A percentile compares a stretch with the other conserved stretches of the same genome.
These are phyloP conservation scores for Rhaphigaster nebulosa DNA, from an alignment of 2,888 invertebrate genomes.

Conservation along the genomic window DNA sequence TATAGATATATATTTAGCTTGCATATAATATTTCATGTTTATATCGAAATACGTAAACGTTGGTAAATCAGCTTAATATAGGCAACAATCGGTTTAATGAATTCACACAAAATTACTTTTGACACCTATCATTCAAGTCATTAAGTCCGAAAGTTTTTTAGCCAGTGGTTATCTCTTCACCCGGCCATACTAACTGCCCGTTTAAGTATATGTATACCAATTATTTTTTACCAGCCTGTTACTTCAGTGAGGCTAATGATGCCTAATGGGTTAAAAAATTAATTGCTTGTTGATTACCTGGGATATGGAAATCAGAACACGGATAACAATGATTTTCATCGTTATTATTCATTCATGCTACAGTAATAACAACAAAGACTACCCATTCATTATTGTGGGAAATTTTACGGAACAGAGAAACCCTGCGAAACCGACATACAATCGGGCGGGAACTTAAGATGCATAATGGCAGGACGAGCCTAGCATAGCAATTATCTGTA, in stretches of 20 bases:
- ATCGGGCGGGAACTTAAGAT: background rate
- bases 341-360: background rate
- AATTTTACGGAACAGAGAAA: background rate
- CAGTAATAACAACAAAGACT: background rate
- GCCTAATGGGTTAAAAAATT: background rate
- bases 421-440: background rate
- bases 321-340: background rate
- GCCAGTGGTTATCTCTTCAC: too few relatives aligned
- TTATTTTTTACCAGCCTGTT: background rate
- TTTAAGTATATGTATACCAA: too few relatives aligned
- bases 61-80: too few relatives aligned
- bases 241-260: background rate
- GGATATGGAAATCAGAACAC: slow-evolving; percentile 18
- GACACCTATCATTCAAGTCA: too few relatives aligned
- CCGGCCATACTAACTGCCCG: too few relatives aligned
- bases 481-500: background rate
- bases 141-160: too few relatives aligned
- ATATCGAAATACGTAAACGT: too few relatives aligned
- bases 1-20: too few relatives aligned
- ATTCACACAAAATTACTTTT: too few relatives aligned
- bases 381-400: slow-evolving; percentile 17
- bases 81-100: too few relatives aligned
- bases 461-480: background rate
- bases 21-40: too few relatives aligned
- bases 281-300: background rate